Percentiles rank a stretch among this genome's conserved stretches.
phyloP scores from a whole-genome alignment of 2,113 vertebrate species.

The Megaceryle maxima region DNA sequence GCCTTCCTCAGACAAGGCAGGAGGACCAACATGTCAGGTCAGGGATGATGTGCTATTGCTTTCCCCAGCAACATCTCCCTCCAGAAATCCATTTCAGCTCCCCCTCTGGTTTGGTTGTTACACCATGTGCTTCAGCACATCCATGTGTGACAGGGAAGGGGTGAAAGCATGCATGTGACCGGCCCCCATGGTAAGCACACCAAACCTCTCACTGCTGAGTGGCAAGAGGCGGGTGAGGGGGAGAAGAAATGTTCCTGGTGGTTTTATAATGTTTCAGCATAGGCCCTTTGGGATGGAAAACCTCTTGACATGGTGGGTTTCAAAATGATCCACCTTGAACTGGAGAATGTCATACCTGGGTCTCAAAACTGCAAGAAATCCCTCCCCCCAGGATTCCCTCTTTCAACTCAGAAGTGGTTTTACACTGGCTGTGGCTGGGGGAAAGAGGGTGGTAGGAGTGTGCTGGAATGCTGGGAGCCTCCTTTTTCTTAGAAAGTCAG shows the following conservation, averaged over 20 bases:
- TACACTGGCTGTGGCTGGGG: neutral
- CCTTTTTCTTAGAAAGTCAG: neutral
- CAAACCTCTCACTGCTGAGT: neutral
- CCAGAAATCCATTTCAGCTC: neutral
- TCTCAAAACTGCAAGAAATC: neutral
- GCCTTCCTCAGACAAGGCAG: neutral
- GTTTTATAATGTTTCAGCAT: neutral
- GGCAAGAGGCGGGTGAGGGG: neutral
- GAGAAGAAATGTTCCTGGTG: neutral
- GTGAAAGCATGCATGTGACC: neutral
- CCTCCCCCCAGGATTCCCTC: neutral
- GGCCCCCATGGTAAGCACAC: accelerated
- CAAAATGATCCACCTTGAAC: neutral
- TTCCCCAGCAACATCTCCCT: neutral
- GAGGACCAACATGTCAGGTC: accelerated
- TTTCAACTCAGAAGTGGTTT: neutral
- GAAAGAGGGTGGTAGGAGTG: neutral
- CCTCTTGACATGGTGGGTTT: neutral
- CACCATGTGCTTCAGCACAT: neutral
- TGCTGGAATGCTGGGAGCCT: neutral
- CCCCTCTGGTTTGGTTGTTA: neutral
- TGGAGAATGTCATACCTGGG: neutral
- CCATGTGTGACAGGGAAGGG: neutral
- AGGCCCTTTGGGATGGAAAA: neutral
- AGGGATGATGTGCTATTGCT: neutral